Evolutionary conservation across 2,113 vertebrate genomes (phyloP), one percentile per base, ranked within the genome.

Genomic region (Caloenas nicobarica): DNA sequence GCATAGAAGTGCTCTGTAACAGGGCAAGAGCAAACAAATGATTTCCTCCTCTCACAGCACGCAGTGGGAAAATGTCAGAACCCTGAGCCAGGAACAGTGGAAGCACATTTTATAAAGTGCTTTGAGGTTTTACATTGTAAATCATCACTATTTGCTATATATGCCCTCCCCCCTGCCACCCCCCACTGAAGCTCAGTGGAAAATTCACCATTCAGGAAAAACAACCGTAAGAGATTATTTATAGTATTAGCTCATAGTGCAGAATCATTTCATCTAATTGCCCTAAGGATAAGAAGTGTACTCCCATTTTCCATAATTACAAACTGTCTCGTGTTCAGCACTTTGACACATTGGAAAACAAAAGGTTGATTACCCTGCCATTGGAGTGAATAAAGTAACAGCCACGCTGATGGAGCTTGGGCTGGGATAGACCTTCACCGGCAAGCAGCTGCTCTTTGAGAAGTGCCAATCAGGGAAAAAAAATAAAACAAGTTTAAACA

Each of bases 301-400:
- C 48, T 81, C 72, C 53, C 72, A 84, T 86, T 95, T 94, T 86
- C 95, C 95, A 26, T 91, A 78, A 95, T 96, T 93, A 88, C 77
- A 81, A 81, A 90, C 53, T 76, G 69, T 36, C 90, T 84, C 82
- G 16, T 74, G 85, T 88, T 93, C 80, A 83, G 72, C 24, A 57
- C 60, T 76, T 64, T 81, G 80, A 95, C 83, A 92, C 77, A 83
- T 60, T 79, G 81, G 92, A 90, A 84, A 73, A 89, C 91, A 71
- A 92, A 88, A 95, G 86, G 88, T 60, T 96, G 90, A 92, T 96
- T 81, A 95, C 56, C 51, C 64, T 92, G 88, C 69, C 38, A 17
- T 6, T 24, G 69, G 25, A 69, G 69, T 81, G 93, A 96, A 92
- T 60, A 74, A 95, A 91, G 50, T 16, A 78, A 56, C 69, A 92